Conservation (phyloP, 2,888 invertebrate genomes). For the Drosophila phalerata region DNA sequence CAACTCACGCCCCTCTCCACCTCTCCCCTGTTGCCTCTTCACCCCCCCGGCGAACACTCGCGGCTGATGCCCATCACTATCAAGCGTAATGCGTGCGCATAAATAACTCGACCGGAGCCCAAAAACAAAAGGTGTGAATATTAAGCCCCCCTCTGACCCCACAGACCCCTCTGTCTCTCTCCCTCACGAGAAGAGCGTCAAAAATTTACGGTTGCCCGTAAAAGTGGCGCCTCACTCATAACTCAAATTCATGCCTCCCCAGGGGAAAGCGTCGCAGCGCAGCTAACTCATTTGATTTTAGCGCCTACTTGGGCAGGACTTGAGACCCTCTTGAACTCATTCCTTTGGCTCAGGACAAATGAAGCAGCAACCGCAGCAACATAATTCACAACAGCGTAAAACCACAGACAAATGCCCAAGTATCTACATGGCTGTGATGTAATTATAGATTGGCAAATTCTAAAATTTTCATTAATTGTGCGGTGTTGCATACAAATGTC, state of each 20-base stretch:
- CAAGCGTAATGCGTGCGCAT: slow-evolving; percentile 74
- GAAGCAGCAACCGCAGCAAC: slow-evolving; percentile 76
- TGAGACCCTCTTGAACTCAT: not conserved
- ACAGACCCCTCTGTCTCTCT: not conserved
- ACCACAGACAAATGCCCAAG: slow-evolving; percentile 31
- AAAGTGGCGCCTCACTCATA: slow-evolving; percentile 74
- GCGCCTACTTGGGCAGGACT: not conserved
- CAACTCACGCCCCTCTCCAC: slow-evolving; percentile 5
- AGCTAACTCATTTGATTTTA: slow-evolving; percentile 75
- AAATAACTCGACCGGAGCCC: slow-evolving; percentile 67
- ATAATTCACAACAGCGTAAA: slow-evolving; percentile 71
- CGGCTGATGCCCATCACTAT: slow-evolving; percentile 59
- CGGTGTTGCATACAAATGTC: slow-evolving; percentile 55
- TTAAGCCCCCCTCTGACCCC: slow-evolving; percentile 54
- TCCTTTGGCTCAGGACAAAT: slow-evolving; percentile 64
- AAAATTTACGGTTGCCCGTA: slow-evolving; percentile 76
- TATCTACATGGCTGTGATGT: slow-evolving; percentile 57
- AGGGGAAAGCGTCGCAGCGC: slow-evolving; percentile 49
- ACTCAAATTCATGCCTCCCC: slow-evolving; percentile 81
- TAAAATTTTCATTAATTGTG: slow-evolving; percentile 82
- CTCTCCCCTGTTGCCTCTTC: not conserved
- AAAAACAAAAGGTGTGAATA: slow-evolving; percentile 76
- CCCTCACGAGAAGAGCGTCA: slow-evolving; percentile 28
- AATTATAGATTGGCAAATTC: slow-evolving; percentile 83
- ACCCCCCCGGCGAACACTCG: not conserved